Evolutionary conservation across 2,888 invertebrate genomes (phyloP).

Genomic region (Eupithecia abbreviata): DNA sequence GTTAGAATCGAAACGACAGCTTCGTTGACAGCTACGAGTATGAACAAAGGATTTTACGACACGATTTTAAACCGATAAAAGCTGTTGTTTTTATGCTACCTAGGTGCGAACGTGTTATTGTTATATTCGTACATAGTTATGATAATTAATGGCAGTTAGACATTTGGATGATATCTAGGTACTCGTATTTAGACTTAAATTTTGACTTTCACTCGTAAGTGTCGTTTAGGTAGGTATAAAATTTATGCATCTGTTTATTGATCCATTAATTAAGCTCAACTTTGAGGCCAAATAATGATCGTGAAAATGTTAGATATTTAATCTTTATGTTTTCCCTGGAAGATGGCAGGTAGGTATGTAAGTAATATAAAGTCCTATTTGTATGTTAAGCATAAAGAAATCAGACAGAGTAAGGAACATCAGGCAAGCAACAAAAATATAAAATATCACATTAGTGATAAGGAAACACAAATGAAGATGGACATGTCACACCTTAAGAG

Average conservation of each 20-base stretch:
- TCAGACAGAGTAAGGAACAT: too few relatives aligned
- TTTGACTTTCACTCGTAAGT: not conserved
- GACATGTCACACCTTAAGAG: too few relatives aligned
- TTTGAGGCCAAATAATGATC: not conserved
- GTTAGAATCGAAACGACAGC: conserved; percentile 59
- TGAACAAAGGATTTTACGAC: conserved; percentile 40
- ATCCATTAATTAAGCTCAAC: not conserved
- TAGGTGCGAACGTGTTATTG: conserved; percentile 26
- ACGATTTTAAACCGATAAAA: conserved; percentile 30
- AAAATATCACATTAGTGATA: too few relatives aligned
- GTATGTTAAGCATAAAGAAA: too few relatives aligned
- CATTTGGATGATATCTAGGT: not conserved
- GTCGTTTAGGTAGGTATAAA: not conserved
- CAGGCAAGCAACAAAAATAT: too few relatives aligned
- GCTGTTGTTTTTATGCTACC: conserved; percentile 23
- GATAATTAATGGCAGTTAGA: conserved; percentile 2
- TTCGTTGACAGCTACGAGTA: conserved; percentile 43
- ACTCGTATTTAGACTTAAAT: not conserved
- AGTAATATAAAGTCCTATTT: too few relatives aligned
- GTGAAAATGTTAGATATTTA: too few relatives aligned
- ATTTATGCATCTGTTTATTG: not conserved
- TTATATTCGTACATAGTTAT: conserved; percentile 17
- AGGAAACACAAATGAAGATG: too few relatives aligned
- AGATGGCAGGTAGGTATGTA: too few relatives aligned
- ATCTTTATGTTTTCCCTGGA: too few relatives aligned